Base-by-base conservation (phyloP, 2,113 vertebrate species). In the Hyperopisus bebe region DNA sequence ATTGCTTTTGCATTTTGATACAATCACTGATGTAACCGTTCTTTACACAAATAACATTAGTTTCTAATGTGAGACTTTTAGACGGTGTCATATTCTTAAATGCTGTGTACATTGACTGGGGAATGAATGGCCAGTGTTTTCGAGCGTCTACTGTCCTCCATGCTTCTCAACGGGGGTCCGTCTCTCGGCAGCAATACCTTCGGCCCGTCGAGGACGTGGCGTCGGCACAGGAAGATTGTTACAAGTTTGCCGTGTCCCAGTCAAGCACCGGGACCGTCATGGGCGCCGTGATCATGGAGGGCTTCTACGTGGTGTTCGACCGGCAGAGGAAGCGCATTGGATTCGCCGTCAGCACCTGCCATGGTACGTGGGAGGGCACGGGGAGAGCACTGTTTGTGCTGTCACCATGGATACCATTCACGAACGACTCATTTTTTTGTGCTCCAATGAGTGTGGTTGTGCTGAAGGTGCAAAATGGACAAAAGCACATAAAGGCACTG, bases 281-380 rank as follows among this genome's bases (percentile, higher is more conserved):
- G 98, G 98, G 98, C 0, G 98, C 98, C 0, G 98, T 99, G 5
- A 98, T 99, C 96, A 99, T 99, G 98, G 98, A 99, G 92, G 98
- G 98, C 11, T 99, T 99, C 95, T 99, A 99, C 0, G 98, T 99
- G 8, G 97, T 99, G 88, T 99, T 99, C 0, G 98, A 99, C 92
- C 97, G 98, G 0, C 96, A 98, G 88, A 96, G 92, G 89, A 98
- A 97, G 88, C 97, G 98, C 87, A 97, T 99, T 0, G 98, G 98
- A 92, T 99, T 99, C 39, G 98, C 98, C 0, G 98, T 99, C 92
- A 99, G 98, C 24, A 95, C 97, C 46, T 99, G 98, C 92, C 98
- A 99, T 0, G 98, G 98, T 99, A 93, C 98, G 84, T 53, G 47
- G 85, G 21, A 4, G 48, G 48, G 50, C 47, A 0, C 7, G 46